Evolutionary conservation across 2,797 vertebrate species (phyloP).

Genomic region (Gastrophryne carolinensis): DNA sequence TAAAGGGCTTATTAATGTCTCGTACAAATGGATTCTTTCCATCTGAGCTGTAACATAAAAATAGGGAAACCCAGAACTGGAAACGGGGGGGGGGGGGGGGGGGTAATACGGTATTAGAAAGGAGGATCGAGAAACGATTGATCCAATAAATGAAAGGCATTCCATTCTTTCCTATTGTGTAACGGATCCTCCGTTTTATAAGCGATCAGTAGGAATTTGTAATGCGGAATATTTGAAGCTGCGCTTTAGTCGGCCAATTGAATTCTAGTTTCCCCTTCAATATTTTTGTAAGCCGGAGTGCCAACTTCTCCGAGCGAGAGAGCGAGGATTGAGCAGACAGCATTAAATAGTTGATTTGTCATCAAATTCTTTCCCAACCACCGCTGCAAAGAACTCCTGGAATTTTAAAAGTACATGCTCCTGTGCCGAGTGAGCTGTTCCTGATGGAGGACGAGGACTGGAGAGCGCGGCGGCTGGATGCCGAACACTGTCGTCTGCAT

Average conservation of each 20-base stretch:
- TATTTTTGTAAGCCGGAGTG: constrained; percentile 40
- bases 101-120: constrained; percentile 24
- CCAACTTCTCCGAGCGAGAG: constrained; percentile 39
- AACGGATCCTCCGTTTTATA: constrained; percentile 9
- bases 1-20: constrained; percentile 5
- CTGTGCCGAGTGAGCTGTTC: neutral
- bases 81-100: neutral
- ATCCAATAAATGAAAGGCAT: constrained; percentile 41
- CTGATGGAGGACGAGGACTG: neutral
- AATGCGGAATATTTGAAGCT: constrained; percentile 47
- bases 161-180: constrained; percentile 45
- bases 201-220: constrained; percentile 43
- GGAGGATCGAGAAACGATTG: constrained; percentile 33
- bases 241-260: constrained; percentile 32
- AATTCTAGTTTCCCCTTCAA: constrained; percentile 40
- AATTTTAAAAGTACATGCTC: constrained; percentile 11
- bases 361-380: constrained; percentile 53
- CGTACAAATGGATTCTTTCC: constrained; percentile 38
- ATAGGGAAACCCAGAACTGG: constrained; percentile 24
- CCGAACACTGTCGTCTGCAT: too few species aligned
- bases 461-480: neutral
- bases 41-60: constrained; percentile 21
- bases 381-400: constrained; percentile 51
- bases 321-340: constrained; percentile 32
- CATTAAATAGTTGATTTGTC: constrained; percentile 52